Evolutionary conservation across 2,113 vertebrate genomes (phyloP), one percentile per base, ranked within the genome.

Genomic region (Anseranas semipalmata): DNA sequence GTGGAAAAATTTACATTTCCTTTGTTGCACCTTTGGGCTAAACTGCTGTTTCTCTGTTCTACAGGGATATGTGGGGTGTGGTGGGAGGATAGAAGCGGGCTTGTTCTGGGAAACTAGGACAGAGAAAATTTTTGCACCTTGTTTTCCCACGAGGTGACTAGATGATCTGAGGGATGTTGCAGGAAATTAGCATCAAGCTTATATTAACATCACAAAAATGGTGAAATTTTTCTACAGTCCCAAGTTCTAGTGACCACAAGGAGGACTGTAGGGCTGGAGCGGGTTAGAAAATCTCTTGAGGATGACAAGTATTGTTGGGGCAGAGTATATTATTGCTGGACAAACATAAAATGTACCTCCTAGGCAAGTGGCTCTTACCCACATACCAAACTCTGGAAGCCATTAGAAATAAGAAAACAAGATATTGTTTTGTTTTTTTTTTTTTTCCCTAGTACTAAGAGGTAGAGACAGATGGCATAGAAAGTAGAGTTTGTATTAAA

Each of bases 71-170:
- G 87, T 87, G 91, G 93, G 91, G 62, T 75, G 91, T 80, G 43
- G 81, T 81, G 80, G 89, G 93, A 87, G 91, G 91, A 91, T 68
- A 58, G 73, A 56, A 75, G 77, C 43, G 73, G 81, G 84, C 66
- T 94, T 12, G 3, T 52, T 89, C 77, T 82, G 74, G 60, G 91
- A 94, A 94, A 95, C 43, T 94, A 91, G 95, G 89, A 65, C 89
- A 89, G 35, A 74, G 27, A 8, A 70, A 62, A 68, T 63, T 90
- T 95, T 52, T 46, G 13, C 39, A 20, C 37, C 72, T 4, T 1
- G 1, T 88, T 77, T 90, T 96, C 86, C 90, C 76, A 60, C 12
- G 76, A 87, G 90, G 33, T 45, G 43, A 59, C 37, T 66, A 28
- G 62, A 66, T 73, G 70, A 66, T 94, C 22, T 15, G 68, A 68